Base-by-base conservation (phyloP, 2,888 invertebrate species). In the Chromoteleia sp. region DNA sequence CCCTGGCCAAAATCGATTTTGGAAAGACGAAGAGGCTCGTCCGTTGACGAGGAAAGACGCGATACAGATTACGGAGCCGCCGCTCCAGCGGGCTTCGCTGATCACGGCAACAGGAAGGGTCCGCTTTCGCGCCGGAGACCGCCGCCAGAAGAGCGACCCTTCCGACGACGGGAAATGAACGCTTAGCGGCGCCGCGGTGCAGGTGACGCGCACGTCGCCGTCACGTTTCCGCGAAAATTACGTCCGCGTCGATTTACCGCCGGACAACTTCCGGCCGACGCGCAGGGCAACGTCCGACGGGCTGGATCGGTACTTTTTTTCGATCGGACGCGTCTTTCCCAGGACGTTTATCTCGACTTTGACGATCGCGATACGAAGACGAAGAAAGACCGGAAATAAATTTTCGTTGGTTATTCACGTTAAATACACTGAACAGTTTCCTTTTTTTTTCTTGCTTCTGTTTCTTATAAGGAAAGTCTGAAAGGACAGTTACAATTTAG, bases 1-100 rank as follows among this genome's bases (percentile, higher is more conserved):
- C 87, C 89, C 88, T 86, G 86, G 86, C 88, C 87, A 84, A 89
- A 89, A 90, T 90, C 90, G 90, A 90, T 90, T 90, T 90, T 89
- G 89, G 89, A 84, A 89, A 90, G 90, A 88, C 83, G 83, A 73
- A 79, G 82, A 81, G 81, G 56, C 63, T 43, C 67, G 71, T 56
- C 77, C 75, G 80, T 68, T 50, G 80, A 84, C 58, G 76, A 77
- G 61, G 76, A 79, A 78, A 82, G 83, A 83, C 75, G 87, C 85
- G 87, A 87, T 89, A 86, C 88, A 87, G 88, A 89, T 89, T 88
- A 88, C 86, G 87, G 84, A 85, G 81, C 80, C 83, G 83, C 73
- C 79, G 86, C 83, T 82, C 85, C 84, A 83, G 75, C 82, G 65
- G 83, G 84, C 84, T 86, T 84, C 87, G 84, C 85, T 87, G 88